Base-by-base conservation (phyloP, 1,140 invertebrate genomes). In the Anoplophora glabripennis region DNA sequence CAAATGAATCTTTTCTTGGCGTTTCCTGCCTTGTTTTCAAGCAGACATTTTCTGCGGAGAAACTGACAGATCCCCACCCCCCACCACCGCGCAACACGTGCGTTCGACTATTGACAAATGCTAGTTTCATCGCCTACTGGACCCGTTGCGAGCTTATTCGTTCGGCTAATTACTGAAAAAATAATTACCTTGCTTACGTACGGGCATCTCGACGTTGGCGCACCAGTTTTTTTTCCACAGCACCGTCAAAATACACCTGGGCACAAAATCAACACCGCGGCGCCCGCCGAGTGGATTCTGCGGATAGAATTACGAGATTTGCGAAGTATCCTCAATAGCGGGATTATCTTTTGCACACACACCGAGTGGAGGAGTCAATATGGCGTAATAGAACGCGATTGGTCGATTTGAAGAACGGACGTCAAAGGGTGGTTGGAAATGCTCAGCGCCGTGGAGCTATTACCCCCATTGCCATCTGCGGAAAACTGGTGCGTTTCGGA, bases 191-290 rank as follows among this genome's bases (percentile, higher is more conserved):
- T 54, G 52, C 41, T 54, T 54, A 4, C 40, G 17, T 1, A 54
- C 52, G 33, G 52, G 52, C 52, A 54, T 54, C 35, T 38, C 21
- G 21, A 28, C 21, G 21, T 54, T 7, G 15, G 18, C 18, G 44
- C 40, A 17, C 5, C 15, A 12, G n/a, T n/a, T 12, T 15, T 14
- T 11, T 28, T 28, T 28, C n/a, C 38, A 54, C 46, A 12, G 3
- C 11, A 44, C 52, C 44, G 18, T 54, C 52, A 42, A 42, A 54
- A 54, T 44, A 33, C 52, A 54, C 52, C 40, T 54, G 21, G 33
- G 18, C 40, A 54, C 41, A 44, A 44, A 54, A 54, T 18, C 21
- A 33, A 48, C 11, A 21, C 21, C 34, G 34, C n/a, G 5, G 41
- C 11, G 21, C 21, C 21, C 21, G 21, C 21, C 5, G 21, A 28